Percentiles rank a stretch among this genome's conserved stretches.
Conservation (phyloP, 2,888 invertebrate species). For the Luperina nickerlii region DNA sequence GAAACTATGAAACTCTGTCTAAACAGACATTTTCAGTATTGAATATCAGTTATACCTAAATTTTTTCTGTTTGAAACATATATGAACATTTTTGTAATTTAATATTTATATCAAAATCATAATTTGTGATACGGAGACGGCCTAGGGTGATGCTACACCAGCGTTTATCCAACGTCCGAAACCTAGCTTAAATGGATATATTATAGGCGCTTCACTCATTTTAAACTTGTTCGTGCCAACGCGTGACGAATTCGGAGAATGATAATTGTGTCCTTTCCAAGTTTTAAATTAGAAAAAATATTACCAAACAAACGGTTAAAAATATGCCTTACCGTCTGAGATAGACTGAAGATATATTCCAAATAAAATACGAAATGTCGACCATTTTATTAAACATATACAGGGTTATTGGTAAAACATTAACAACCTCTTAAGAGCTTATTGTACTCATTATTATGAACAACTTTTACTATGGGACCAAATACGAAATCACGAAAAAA, state of each 20-base stretch:
- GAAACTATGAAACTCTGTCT: background rate
- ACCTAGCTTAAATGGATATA: background rate
- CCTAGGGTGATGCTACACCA: background rate
- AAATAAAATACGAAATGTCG: conserved; percentile 16
- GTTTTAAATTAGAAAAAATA: conserved; percentile 3
- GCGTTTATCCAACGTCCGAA: background rate
- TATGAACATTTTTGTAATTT: conserved; percentile 37
- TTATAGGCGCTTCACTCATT: background rate
- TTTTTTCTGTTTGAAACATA: conserved; percentile 7
- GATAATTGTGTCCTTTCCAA: background rate
- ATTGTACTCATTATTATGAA: no score
- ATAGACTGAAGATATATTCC: conserved; percentile 54
- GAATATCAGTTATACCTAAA: background rate
- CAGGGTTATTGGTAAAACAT: no score
- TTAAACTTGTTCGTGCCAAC: background rate
- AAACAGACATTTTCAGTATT: conserved; percentile 4
- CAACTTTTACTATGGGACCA: no score
- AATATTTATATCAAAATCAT: conserved; percentile 19
- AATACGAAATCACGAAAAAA: no score
- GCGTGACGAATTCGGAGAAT: background rate
- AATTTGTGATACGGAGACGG: conserved; percentile 9
- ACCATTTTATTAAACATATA: conserved; percentile 25
- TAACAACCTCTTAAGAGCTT: no score
- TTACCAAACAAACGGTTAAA: background rate
- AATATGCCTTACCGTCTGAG: conserved; percentile 30